phyloP scores from a whole-genome alignment of 1,140 invertebrate genomes.

The Heliconius hewitsoni region DNA sequence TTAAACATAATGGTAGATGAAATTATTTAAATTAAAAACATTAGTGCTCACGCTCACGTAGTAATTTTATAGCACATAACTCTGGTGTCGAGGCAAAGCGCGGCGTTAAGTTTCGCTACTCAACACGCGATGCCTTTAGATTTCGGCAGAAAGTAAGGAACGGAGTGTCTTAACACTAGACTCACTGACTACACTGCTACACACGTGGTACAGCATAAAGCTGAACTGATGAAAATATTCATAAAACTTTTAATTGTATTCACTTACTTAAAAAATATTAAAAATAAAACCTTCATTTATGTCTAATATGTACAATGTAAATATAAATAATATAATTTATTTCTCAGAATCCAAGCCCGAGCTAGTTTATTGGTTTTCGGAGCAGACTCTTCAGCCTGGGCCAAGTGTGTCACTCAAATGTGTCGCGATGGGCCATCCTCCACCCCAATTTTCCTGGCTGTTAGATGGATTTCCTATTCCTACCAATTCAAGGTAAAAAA shows the following conservation, averaged over 20 bases:
- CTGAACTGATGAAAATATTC: background rate
- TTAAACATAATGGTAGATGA: background rate
- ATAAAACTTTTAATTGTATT: background rate
- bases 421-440: slow-evolving; percentile 94
- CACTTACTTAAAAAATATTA: no score
- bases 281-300: no score
- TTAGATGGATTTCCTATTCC: slow-evolving; percentile 92
- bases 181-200: no score
- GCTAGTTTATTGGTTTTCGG: slow-evolving; percentile 93
- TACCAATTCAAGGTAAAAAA: slow-evolving; percentile 71
- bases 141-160: no score
- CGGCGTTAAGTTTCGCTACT: no score
- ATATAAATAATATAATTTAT: slow-evolving; percentile 13
- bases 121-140: no score
- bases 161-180: no score
- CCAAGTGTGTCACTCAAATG: slow-evolving; percentile 94
- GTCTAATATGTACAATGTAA: background rate
- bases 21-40: background rate
- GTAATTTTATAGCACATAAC: no score
- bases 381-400: slow-evolving; percentile 93
- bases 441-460: slow-evolving; percentile 93
- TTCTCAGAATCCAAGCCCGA: slow-evolving; percentile 90
- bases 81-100: no score
- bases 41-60: background rate
- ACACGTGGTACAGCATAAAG: no score